A percentile compares a stretch with the other conserved stretches of the same genome.
phyloP scores from a whole-genome alignment of 2,113 vertebrate genomes.

The Sorex araneus region DNA sequence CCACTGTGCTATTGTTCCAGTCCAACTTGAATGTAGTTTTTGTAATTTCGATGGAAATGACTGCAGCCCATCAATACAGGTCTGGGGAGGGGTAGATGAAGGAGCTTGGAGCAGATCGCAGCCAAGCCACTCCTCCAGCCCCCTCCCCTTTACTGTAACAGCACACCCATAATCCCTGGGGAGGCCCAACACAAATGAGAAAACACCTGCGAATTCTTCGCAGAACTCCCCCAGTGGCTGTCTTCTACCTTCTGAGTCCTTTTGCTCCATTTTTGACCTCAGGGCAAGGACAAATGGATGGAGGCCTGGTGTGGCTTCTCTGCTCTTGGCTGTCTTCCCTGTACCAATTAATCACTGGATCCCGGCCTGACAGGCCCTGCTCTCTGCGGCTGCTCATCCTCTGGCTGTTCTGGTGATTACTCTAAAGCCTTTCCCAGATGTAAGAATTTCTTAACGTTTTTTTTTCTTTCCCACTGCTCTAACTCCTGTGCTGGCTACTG shows the following conservation, averaged over 20 bases:
- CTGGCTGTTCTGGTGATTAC: conserved; percentile 53
- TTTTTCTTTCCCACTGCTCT: not conserved
- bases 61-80: not conserved
- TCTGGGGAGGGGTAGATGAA: not conserved
- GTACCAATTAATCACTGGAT: conserved; percentile 72
- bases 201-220: conserved; percentile 84
- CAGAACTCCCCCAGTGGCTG: conserved; percentile 59
- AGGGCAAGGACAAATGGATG: conserved; percentile 77
- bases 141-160: not conserved
- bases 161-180: conserved; percentile 58
- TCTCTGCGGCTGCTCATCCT: conserved; percentile 53
- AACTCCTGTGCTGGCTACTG: not conserved
- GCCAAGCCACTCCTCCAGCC: not conserved
- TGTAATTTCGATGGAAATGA: conserved; percentile 54
- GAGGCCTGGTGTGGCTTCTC: conserved; percentile 75
- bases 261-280: conserved; percentile 78
- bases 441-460: conserved; percentile 51
- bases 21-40: conserved; percentile 5
- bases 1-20: too few species aligned
- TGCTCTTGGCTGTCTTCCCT: conserved; percentile 70
- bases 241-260: conserved; percentile 75
- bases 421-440: conserved; percentile 70
- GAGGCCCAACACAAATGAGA: conserved; percentile 62
- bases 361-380: conserved; percentile 51
- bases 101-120: not conserved